A percentile compares a stretch with the other conserved stretches of the same genome.
phyloP scores from a whole-genome alignment of 2,797 vertebrate species.

The Naso thynnoides region DNA sequence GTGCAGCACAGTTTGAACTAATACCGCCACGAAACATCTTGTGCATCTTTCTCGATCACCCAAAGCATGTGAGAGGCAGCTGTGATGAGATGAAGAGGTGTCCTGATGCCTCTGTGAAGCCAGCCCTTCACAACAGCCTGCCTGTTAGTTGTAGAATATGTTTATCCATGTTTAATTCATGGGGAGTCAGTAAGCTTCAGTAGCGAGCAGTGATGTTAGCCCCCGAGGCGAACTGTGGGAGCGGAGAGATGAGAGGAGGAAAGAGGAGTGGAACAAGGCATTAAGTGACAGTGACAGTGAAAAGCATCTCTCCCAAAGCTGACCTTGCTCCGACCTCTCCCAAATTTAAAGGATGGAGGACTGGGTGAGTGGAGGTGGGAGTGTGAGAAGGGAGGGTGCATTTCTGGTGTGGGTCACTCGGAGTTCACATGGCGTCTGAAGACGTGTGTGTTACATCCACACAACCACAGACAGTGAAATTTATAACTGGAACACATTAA shows the following conservation, averaged over 20 bases:
- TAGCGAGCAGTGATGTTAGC: conserved; percentile 60
- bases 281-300: conserved; percentile 71
- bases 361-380: conserved; percentile 28
- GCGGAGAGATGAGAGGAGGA: conserved; percentile 54
- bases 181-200: conserved; percentile 60
- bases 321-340: conserved; percentile 70
- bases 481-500: neutral
- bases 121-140: conserved; percentile 41
- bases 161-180: conserved; percentile 81
- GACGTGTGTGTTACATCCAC: conserved; percentile 35
- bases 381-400: conserved; percentile 6
- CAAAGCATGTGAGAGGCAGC: conserved; percentile 21
- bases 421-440: conserved; percentile 64
- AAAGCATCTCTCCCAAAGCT: conserved; percentile 56
- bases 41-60: conserved; percentile 23
- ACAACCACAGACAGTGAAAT: neutral
- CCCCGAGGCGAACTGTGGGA: conserved; percentile 61
- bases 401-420: conserved; percentile 58
- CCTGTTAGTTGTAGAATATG: conserved; percentile 63
- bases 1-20: neutral
- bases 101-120: conserved; percentile 41
- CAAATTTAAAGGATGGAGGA: conserved; percentile 45
- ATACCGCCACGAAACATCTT: neutral
- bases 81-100: conserved; percentile 39
- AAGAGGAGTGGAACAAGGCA: conserved; percentile 26